Conservation (phyloP, 2,888 invertebrate genomes). For the Willowsia nigromaculata region DNA sequence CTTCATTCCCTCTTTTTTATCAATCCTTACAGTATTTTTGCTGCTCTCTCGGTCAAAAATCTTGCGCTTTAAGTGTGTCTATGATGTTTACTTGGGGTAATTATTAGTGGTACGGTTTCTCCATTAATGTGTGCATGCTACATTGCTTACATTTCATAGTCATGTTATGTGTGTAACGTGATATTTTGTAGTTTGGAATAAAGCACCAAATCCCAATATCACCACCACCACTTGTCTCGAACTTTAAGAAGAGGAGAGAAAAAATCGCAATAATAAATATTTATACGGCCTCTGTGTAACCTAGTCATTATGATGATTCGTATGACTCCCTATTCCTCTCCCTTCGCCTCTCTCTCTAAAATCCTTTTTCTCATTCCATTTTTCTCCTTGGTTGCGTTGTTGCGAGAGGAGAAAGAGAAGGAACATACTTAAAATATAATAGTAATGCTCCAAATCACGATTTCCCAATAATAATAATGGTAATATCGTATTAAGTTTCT, state of each 20-base stretch:
- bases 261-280: conserved; percentile 27
- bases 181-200: not conserved
- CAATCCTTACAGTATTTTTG: not conserved
- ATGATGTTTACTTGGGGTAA: not conserved
- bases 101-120: conserved; percentile 1
- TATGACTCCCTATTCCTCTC: not conserved
- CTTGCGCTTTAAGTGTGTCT: not conserved
- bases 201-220: not conserved
- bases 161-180: not conserved
- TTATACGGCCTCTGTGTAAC: conserved; percentile 18
- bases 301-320: not conserved
- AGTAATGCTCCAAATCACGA: conserved; percentile 49
- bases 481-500: conserved; percentile 22
- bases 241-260: too few species aligned
- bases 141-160: not conserved
- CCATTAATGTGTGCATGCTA: not conserved
- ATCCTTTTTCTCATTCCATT: not conserved
- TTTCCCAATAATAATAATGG: conserved; percentile 27
- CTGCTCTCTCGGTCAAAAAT: not conserved
- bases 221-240: not conserved
- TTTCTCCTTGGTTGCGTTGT: not conserved
- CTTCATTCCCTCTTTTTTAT: not conserved
- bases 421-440: conserved; percentile 7
- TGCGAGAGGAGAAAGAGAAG: not conserved
- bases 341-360: not conserved